A percentile compares a stretch with the other conserved stretches of the same genome.
Evolutionary conservation across 2,113 vertebrate genomes (phyloP).

Genomic region (Dipodomys stephensi): DNA sequence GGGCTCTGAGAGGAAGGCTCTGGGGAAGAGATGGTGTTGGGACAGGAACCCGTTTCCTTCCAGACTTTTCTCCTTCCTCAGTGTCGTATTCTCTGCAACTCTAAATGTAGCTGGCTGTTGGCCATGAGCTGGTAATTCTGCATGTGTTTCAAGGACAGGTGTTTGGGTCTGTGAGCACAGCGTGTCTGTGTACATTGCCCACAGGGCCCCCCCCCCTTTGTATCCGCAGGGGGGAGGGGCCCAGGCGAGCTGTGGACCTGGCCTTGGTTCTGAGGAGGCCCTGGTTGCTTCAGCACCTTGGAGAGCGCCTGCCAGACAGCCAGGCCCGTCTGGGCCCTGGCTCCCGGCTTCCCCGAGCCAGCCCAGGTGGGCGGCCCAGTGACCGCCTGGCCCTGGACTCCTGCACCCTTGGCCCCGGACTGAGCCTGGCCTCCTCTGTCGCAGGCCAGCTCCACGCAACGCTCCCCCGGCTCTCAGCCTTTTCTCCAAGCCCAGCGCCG

Average conservation of each 20-base stretch:
- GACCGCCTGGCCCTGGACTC: not conserved
- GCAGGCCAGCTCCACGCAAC: not conserved
- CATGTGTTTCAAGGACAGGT: not conserved
- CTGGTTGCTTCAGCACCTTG: conserved; percentile 74
- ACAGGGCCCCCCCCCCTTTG: too few relatives aligned
- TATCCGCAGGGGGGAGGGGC: too few relatives aligned
- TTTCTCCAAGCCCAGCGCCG: not conserved
- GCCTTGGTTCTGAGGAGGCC: accelerated
- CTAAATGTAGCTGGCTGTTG: not conserved
- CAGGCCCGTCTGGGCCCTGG: too few relatives aligned
- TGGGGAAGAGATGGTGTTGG: accelerated
- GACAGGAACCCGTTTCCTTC: not conserved
- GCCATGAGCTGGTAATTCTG: not conserved
- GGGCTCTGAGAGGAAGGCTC: not conserved
- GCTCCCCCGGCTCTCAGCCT: not conserved
- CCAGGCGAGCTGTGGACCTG: not conserved
- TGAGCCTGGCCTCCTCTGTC: not conserved
- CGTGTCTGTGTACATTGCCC: not conserved
- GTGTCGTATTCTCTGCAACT: not conserved
- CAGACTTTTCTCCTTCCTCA: not conserved
- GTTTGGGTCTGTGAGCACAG: not conserved
- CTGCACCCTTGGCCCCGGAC: not conserved
- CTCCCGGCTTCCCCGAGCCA: not conserved
- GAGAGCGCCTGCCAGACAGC: conserved; percentile 49
- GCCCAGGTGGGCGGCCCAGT: not conserved